A percentile compares a stretch with the other conserved stretches of the same genome.
phyloP scores from a whole-genome alignment of 2,797 vertebrate genomes.

The Podarcis siculus region DNA sequence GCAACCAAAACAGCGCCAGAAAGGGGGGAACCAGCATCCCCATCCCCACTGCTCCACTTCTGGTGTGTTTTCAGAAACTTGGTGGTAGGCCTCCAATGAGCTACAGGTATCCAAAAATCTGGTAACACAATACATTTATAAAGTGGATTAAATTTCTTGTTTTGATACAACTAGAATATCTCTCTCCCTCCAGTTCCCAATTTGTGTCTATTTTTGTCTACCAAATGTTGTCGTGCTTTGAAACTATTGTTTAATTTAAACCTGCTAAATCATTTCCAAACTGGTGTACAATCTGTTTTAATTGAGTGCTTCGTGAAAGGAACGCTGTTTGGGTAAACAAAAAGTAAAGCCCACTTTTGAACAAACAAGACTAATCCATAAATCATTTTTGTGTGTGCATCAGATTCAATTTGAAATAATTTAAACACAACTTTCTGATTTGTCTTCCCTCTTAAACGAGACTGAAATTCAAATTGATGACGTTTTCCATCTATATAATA shows the following conservation, averaged over 20 bases:
- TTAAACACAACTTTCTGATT: background rate
- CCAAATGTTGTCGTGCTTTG: constrained; percentile 48
- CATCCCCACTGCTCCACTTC: too few relatives aligned
- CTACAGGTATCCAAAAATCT: background rate
- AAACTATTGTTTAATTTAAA: constrained; percentile 61
- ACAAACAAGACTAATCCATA: background rate
- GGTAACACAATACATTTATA: background rate
- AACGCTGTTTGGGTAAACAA: constrained; percentile 16
- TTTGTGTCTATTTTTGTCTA: constrained; percentile 25
- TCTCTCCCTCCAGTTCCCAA: background rate
- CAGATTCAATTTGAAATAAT: background rate
- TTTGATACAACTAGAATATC: constrained; percentile 32
- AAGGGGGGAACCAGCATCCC: too few relatives aligned
- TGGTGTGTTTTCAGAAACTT: too few relatives aligned
- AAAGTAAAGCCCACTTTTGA: background rate
- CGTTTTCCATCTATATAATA: background rate
- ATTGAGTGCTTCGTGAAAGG: constrained; percentile 9
- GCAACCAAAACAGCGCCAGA: too few relatives aligned
- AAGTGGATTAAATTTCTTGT: background rate
- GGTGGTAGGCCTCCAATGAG: too few relatives aligned
- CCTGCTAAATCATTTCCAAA: constrained; percentile 54
- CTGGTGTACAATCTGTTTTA: constrained; percentile 57
- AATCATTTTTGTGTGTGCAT: background rate
- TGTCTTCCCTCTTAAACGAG: background rate
- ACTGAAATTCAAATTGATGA: background rate